A percentile compares a stretch with the other conserved stretches of the same genome.
Evolutionary conservation across 2,888 invertebrate genomes (phyloP).

Genomic region (Pycnomerus fuliginosus): DNA sequence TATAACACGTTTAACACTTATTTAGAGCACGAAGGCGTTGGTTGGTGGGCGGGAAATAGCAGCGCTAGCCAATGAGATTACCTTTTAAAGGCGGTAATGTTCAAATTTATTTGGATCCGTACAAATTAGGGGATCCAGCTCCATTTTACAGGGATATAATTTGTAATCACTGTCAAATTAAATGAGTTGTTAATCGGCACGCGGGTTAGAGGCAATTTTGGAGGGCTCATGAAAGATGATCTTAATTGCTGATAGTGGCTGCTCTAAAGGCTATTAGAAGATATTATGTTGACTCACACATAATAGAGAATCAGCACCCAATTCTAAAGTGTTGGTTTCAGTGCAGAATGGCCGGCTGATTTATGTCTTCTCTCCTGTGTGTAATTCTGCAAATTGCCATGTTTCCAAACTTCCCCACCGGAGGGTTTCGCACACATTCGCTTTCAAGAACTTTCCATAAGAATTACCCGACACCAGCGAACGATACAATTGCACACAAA

Average conservation of each 20-base stretch:
- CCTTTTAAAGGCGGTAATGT: too few relatives aligned
- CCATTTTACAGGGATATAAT: too few relatives aligned
- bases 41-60: too few relatives aligned
- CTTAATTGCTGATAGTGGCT: conserved; percentile 30
- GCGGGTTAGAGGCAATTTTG: conserved; percentile 26
- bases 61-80: too few relatives aligned
- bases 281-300: conserved; percentile 26
- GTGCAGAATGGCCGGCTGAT: conserved; percentile 15
- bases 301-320: conserved; percentile 24
- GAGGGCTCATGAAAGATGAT: conserved; percentile 29
- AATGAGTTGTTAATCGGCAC: conserved; percentile 35
- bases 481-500: too few relatives aligned
- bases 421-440: conserved; percentile 11
- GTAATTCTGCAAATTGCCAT: conserved; percentile 22
- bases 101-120: too few relatives aligned
- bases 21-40: too few relatives aligned
- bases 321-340: conserved; percentile 19
- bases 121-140: too few relatives aligned
- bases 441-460: conserved; percentile 15
- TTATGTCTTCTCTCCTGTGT: conserved; percentile 21
- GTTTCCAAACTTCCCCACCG: conserved; percentile 18
- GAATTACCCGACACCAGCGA: conserved; percentile 5
- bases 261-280: conserved; percentile 23
- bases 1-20: too few relatives aligned
- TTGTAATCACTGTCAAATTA: conserved; percentile 32